Percentiles rank a stretch among this genome's conserved stretches.
These are phyloP conservation scores for Athetis lepigone DNA, from an alignment of 2,888 invertebrate genomes.

Conservation along the genomic window DNA sequence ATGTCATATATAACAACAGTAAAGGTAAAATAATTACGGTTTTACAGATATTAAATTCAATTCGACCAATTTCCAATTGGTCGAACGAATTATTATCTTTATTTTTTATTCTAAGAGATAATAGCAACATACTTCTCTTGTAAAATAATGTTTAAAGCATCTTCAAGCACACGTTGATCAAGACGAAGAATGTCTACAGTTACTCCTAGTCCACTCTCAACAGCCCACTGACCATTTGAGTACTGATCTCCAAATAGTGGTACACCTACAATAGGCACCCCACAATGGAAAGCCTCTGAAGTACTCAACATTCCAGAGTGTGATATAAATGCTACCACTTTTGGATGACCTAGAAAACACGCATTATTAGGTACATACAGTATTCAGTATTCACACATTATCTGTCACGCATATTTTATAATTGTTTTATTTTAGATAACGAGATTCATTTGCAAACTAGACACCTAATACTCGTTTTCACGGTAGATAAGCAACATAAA, in stretches of 20 bases:
- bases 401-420: too few species aligned
- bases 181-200: slow-evolving; percentile 71
- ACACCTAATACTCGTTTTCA: too few species aligned
- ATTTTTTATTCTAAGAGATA: too few species aligned
- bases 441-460: too few species aligned
- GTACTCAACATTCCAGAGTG: slow-evolving; percentile 89
- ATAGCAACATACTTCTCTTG: slow-evolving; percentile 55
- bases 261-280: slow-evolving; percentile 81
- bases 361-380: not conserved
- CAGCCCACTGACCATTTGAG: slow-evolving; percentile 82
- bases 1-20: too few species aligned
- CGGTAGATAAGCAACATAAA: too few species aligned
- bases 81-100: too few species aligned
- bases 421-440: too few species aligned
- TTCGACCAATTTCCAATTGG: too few species aligned
- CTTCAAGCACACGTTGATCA: slow-evolving; percentile 39
- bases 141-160: slow-evolving; percentile 57
- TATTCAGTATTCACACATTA: too few species aligned
- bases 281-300: slow-evolving; percentile 85
- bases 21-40: too few species aligned
- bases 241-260: slow-evolving; percentile 90
- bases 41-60: too few species aligned
- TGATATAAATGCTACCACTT: slow-evolving; percentile 86
- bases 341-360: slow-evolving; percentile 83
- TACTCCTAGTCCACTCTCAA: slow-evolving; percentile 83